Conservation (phyloP, 2,113 vertebrate species). For the Daboia siamensis region DNA sequence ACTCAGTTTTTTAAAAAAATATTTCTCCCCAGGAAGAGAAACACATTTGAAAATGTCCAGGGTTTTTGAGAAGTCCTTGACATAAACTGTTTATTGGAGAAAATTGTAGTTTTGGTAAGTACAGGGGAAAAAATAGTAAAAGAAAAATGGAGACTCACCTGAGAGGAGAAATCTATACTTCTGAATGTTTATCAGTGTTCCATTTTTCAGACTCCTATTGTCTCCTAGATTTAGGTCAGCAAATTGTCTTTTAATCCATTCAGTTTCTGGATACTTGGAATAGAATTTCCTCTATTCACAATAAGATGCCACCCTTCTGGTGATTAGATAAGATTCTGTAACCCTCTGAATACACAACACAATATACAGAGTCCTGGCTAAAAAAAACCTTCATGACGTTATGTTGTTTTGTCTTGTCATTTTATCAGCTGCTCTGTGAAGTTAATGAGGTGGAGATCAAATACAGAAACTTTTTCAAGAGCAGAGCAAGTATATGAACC, state of each 20-base stretch:
- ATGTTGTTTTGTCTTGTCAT: background rate
- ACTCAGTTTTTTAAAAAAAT: background rate
- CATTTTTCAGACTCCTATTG: background rate
- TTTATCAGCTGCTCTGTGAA: background rate
- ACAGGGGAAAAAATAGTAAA: background rate
- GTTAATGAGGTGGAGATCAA: background rate
- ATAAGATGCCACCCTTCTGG: background rate
- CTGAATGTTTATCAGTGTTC: background rate
- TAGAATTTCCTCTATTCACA: background rate
- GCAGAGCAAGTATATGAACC: background rate
- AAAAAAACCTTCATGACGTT: background rate
- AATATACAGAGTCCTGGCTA: background rate
- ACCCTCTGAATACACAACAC: background rate
- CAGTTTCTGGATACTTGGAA: background rate
- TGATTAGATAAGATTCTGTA: background rate
- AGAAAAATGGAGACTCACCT: background rate
- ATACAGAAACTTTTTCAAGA: background rate
- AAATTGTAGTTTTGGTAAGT: background rate
- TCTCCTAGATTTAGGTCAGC: background rate
- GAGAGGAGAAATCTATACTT: background rate
- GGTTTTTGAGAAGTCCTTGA: background rate
- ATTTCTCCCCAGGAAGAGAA: background rate
- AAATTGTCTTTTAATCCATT: background rate
- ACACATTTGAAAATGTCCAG: background rate
- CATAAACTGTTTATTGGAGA: background rate